Percentiles rank a stretch among this genome's conserved stretches.
phyloP scores from a whole-genome alignment of 2,797 vertebrate species.

The Champsocephalus esox region DNA sequence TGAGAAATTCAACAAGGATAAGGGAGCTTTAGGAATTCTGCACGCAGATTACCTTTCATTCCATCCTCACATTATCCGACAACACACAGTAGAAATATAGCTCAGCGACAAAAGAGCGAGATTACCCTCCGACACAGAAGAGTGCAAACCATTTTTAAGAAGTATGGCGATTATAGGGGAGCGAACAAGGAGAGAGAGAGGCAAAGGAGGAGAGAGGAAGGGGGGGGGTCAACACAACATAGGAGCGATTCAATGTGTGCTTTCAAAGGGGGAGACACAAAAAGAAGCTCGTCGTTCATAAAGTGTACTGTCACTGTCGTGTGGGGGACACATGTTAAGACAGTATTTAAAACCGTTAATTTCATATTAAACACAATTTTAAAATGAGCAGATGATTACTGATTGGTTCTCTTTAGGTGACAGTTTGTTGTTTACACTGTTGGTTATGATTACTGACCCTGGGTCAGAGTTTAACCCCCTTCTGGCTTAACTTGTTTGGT shows the following conservation, averaged over 20 bases:
- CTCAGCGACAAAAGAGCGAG: conserved; percentile 72
- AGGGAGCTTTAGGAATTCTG: conserved; percentile 82
- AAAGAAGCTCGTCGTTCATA: conserved; percentile 26
- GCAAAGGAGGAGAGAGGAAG: background rate
- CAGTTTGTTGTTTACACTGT: conserved; percentile 9
- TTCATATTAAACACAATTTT: conserved; percentile 19
- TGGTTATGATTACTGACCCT: conserved; percentile 18
- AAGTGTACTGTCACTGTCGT: conserved; percentile 45
- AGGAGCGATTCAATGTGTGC: conserved; percentile 11
- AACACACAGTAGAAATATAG: conserved; percentile 80
- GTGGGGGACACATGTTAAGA: conserved; percentile 2
- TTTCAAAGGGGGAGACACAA: conserved; percentile 14
- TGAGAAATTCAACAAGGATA: conserved; percentile 84
- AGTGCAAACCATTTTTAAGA: conserved; percentile 66
- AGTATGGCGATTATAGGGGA: conserved; percentile 60
- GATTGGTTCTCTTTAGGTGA: conserved; percentile 1
- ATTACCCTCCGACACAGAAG: conserved; percentile 70
- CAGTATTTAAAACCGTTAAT: conserved; percentile 26
- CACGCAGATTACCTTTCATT: conserved; percentile 81
- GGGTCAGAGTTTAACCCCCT: conserved; percentile 24
- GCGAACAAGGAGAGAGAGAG: background rate
- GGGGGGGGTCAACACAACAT: background rate
- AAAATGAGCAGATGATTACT: conserved; percentile 1
- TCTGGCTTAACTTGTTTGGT: conserved; percentile 21
- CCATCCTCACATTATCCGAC: conserved; percentile 78